Percentiles rank a stretch among this genome's conserved stretches.
These are phyloP conservation scores for Epinephelus fuscoguttatus DNA, from an alignment of 2,113 vertebrate genomes.

Conservation along the genomic window DNA sequence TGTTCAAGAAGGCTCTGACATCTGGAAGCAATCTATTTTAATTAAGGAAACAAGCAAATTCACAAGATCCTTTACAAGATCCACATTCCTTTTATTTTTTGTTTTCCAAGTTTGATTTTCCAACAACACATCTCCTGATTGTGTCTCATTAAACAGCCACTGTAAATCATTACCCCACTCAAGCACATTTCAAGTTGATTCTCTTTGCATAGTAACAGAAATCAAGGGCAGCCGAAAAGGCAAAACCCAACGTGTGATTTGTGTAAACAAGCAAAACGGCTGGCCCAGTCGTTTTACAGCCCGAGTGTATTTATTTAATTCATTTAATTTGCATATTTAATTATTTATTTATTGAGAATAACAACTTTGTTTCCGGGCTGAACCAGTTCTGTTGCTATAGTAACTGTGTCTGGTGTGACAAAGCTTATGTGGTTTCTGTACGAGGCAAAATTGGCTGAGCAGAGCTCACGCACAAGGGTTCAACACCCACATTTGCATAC, in stretches of 20 bases:
- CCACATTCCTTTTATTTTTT: not conserved
- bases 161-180: not conserved
- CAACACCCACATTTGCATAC: slow-evolving; percentile 67
- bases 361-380: slow-evolving; percentile 68
- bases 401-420: slow-evolving; percentile 71
- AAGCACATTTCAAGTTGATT: not conserved
- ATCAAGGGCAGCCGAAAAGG: not conserved
- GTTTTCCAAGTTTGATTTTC: slow-evolving; percentile 24
- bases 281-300: not conserved
- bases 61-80: not conserved
- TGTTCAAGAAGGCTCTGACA: not conserved
- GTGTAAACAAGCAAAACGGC: slow-evolving; percentile 12
- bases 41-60: not conserved
- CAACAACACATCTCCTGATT: not conserved
- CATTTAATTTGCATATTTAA: slow-evolving; percentile 52
- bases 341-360: slow-evolving; percentile 63
- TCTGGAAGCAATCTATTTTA: slow-evolving; percentile 13
- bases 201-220: not conserved
- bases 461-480: slow-evolving; percentile 60
- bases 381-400: slow-evolving; percentile 77
- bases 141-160: slow-evolving; percentile 19
- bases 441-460: slow-evolving; percentile 46
- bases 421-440: slow-evolving; percentile 70
- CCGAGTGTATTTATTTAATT: slow-evolving; percentile 39
- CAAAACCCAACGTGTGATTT: not conserved